Evolutionary conservation across 2,113 vertebrate genomes (phyloP).

Genomic region (Panthera tigris): DNA sequence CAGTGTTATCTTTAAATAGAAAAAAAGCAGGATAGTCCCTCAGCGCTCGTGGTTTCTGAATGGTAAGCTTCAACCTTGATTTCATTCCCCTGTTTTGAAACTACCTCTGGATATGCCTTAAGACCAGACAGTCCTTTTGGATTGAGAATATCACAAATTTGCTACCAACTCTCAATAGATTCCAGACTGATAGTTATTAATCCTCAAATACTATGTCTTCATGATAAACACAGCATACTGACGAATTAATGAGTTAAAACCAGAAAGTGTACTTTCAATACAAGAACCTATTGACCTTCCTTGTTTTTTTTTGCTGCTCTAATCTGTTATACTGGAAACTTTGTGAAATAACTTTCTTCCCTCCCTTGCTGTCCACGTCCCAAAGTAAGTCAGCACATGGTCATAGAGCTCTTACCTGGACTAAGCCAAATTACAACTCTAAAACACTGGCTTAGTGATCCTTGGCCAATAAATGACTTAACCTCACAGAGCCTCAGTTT

Average conservation of each 20-base stretch:
- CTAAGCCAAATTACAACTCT: background rate
- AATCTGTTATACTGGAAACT: background rate
- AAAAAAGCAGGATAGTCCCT: background rate
- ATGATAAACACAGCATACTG: background rate
- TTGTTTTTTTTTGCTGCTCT: background rate
- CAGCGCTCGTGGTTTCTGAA: background rate
- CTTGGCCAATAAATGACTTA: background rate
- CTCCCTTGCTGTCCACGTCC: background rate
- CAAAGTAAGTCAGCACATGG: background rate
- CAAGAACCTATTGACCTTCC: background rate
- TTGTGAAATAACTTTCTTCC: background rate
- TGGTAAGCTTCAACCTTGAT: background rate
- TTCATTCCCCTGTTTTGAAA: slow-evolving; percentile 21
- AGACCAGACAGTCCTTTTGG: background rate
- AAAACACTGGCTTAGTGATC: background rate
- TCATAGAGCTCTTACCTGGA: background rate
- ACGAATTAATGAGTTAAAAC: slow-evolving; percentile 15
- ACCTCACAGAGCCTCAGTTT: background rate
- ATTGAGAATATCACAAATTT: slow-evolving; percentile 5
- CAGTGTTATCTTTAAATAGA: background rate
- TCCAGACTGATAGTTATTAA: background rate
- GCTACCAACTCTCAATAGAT: slow-evolving; percentile 23
- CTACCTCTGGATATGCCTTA: background rate
- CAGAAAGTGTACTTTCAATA: slow-evolving; percentile 9
- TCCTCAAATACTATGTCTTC: background rate